phyloP scores from a whole-genome alignment of 2,113 vertebrate genomes.

The Elanoides forficatus region DNA sequence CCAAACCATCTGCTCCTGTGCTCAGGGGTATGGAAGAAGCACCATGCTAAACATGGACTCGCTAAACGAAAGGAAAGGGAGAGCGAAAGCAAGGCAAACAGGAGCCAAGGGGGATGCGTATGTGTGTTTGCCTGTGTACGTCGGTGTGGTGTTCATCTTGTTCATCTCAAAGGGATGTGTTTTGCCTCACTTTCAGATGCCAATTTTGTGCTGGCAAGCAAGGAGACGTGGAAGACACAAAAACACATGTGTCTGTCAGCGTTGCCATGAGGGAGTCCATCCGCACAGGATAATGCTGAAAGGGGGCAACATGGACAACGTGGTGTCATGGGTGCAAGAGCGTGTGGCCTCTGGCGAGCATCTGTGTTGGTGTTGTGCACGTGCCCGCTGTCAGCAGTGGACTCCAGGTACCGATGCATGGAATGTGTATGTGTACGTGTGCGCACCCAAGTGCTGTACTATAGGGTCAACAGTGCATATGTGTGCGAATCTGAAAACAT shows the following conservation, averaged over 20 bases:
- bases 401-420: not conserved
- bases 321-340: not conserved
- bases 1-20: not conserved
- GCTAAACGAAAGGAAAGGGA: not conserved
- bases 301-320: not conserved
- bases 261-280: not conserved
- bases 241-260: fast-evolving
- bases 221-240: not conserved
- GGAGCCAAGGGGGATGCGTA: not conserved
- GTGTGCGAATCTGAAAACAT: not conserved
- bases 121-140: fast-evolving
- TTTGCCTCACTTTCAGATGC: not conserved
- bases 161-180: not conserved
- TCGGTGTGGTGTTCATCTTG: not conserved
- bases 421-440: fast-evolving
- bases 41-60: not conserved
- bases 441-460: not conserved
- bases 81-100: not conserved
- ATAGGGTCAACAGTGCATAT: not conserved
- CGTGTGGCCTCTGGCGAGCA: not conserved
- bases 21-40: not conserved
- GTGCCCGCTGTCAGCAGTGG: not conserved
- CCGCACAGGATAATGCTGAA: not conserved
- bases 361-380: not conserved
- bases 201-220: not conserved